Evolutionary conservation across 2,113 vertebrate genomes (phyloP), one percentile per base, ranked within the genome.

Genomic region (Setophaga kirtlandii): DNA sequence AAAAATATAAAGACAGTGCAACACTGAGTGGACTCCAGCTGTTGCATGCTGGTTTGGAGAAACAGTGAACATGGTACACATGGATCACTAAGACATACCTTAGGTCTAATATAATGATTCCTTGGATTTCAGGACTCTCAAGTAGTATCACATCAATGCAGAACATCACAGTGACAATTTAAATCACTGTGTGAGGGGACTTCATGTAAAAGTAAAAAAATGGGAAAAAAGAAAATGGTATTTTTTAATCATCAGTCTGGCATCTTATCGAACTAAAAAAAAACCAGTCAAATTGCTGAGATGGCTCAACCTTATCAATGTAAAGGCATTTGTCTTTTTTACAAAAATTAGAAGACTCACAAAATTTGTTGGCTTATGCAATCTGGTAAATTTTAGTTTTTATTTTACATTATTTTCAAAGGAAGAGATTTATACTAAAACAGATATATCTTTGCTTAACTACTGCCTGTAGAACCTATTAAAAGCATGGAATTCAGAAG

Each of bases 111-210:
- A 28, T 6, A 75, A 41, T 33, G 64, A 47, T 33, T 14, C 3
- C 0, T 3, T 3, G 0, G 19, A 39, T 47, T 64, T 16, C 46
- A 60, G 20, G 35, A 28, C 13, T 83, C 25, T 63, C 28, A 68
- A 47, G 52, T 4, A 30, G 4, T 44, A 12, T 33, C 42, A 71
- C 23, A 13, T n/a, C 18, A 21, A 22, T 50, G 6, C 5, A 2
- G 53, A 89, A 71, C 4, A 33, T 9, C 15, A 50, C 2, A 1
- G 14, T 4, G 9, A 55, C 18, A 39, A 25, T 91, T 88, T 59
- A 59, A 63, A 23, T 55, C 0, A 0, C 13, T 17, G 1, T 1
- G 0, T 70, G 42, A 31, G 6, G 22, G 6, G 25, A 59, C 9
- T 10, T 79, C 15, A 18, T 6, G 1, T 46, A 5, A 21, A 39